These are phyloP conservation scores for Sapayoa aenigma DNA, from an alignment of 2,113 vertebrate species.

Conservation along the genomic window DNA sequence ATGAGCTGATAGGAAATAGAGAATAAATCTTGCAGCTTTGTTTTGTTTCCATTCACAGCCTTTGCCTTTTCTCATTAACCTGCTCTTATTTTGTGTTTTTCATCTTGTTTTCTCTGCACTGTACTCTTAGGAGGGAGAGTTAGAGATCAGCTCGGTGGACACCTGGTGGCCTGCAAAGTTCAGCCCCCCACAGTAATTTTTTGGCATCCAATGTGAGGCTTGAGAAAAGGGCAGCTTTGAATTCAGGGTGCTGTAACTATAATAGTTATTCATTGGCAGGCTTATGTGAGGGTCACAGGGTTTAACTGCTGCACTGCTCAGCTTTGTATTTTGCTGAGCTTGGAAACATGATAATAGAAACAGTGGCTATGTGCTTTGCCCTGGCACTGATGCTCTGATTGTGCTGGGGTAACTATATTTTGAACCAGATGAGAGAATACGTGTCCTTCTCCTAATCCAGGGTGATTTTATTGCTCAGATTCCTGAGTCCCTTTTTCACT, in stretches of 20 bases:
- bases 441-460: background rate
- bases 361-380: background rate
- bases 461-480: background rate
- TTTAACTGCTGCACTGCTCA: background rate
- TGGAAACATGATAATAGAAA: background rate
- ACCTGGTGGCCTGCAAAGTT: background rate
- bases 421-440: background rate
- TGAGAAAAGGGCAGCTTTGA: background rate
- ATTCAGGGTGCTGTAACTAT: background rate
- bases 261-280: background rate
- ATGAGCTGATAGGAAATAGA: background rate
- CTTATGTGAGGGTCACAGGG: background rate
- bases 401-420: background rate
- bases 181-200: background rate
- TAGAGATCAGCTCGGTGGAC: background rate
- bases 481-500: background rate
- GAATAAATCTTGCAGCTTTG: background rate
- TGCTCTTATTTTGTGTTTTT: background rate
- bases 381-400: background rate
- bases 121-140: background rate
- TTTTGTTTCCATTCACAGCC: background rate
- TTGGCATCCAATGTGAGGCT: background rate
- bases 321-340: background rate
- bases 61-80: background rate
- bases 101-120: background rate